phyloP scores from a whole-genome alignment of 2,888 invertebrate genomes.

The Hirtodrosophila duncani region DNA sequence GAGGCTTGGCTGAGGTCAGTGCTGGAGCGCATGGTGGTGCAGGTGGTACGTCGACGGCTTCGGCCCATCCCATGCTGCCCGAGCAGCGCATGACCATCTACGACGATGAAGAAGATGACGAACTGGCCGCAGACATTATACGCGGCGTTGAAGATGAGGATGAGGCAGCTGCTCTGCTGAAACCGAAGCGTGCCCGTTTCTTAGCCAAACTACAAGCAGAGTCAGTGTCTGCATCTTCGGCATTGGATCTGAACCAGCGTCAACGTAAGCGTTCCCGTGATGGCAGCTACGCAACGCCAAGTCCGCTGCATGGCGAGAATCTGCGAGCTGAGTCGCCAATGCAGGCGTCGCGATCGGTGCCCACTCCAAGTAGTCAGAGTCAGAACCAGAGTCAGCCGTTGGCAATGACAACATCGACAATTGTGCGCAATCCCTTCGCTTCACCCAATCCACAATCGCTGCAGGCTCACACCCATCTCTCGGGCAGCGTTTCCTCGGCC shows the following conservation, averaged over 20 bases:
- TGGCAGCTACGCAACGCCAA: constrained; percentile 65
- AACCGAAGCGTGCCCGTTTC: constrained; percentile 67
- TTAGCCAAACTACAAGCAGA: constrained; percentile 45
- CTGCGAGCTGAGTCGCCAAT: constrained; percentile 30
- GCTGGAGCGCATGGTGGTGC: constrained; percentile 75
- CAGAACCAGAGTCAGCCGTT: constrained; percentile 43
- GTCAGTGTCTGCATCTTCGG: too few species aligned
- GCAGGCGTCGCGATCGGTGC: constrained; percentile 14
- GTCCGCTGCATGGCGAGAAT: constrained; percentile 33
- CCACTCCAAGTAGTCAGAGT: constrained; percentile 28
- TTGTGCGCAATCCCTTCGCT: constrained; percentile 77
- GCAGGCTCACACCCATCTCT: constrained; percentile 31
- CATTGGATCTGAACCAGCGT: constrained; percentile 57
- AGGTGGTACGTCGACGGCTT: constrained; percentile 73
- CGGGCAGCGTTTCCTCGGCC: constrained; percentile 32
- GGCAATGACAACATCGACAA: constrained; percentile 73
- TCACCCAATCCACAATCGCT: constrained; percentile 72
- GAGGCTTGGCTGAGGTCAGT: constrained; percentile 90
- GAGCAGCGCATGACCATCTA: constrained; percentile 74
- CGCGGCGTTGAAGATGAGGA: constrained; percentile 82
- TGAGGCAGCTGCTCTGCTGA: constrained; percentile 38
- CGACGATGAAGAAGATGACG: constrained; percentile 76
- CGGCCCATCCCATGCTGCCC: constrained; percentile 59
- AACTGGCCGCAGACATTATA: constrained; percentile 61
- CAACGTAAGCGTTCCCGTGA: constrained; percentile 80